A percentile compares a stretch with the other conserved stretches of the same genome.
phyloP scores from a whole-genome alignment of 1,140 invertebrate species.

The Bombyx mandarina region DNA sequence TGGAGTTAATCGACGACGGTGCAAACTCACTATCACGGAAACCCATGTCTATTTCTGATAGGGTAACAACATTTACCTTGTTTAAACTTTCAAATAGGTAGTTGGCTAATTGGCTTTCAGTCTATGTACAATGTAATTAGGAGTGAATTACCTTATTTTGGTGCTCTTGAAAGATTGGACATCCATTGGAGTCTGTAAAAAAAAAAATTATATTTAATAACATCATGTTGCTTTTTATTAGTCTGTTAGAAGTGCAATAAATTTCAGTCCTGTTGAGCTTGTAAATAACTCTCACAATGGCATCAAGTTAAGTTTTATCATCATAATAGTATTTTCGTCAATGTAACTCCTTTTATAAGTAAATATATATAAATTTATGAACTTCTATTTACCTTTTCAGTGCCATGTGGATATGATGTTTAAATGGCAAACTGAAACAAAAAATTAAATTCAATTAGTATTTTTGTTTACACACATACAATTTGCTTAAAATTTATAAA shows the following conservation, averaged over 20 bases:
- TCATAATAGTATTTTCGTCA: conserved; percentile 17
- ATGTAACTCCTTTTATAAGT: neutral
- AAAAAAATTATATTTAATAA: no score
- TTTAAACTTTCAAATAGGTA: no score
- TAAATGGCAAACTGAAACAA: neutral
- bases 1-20: no score
- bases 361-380: neutral
- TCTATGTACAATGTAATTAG: no score
- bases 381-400: neutral
- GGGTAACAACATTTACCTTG: no score
- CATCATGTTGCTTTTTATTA: no score
- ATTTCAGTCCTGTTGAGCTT: conserved; percentile 51
- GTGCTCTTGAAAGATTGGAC: no score
- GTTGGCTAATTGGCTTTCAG: neutral
- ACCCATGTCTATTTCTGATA: no score
- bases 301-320: conserved; percentile 29
- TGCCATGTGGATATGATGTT: neutral
- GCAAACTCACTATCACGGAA: no score
- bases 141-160: no score
- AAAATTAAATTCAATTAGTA: neutral
- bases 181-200: no score
- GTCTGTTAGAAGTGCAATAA: no score
- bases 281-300: conserved; percentile 30
- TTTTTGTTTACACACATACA: neutral
- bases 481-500: neutral